Base-by-base conservation (phyloP, 2,888 invertebrate species). In the Cheilosia pagana region DNA sequence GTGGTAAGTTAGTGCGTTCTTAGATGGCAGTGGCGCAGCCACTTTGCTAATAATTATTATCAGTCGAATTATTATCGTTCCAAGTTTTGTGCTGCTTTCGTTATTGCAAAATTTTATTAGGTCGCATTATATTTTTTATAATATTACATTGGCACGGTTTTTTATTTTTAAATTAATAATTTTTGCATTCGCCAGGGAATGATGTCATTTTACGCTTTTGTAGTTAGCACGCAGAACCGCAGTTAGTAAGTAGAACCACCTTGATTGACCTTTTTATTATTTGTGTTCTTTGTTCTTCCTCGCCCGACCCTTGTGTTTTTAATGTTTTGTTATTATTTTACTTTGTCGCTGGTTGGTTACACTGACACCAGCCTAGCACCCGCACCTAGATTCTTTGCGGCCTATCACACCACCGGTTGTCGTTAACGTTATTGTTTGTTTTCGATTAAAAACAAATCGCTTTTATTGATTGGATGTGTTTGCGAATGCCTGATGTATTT, bases 201-300 rank as follows among this genome's bases (percentile, higher is more conserved):
- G 85, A 85, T 85, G 85, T 85, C 85, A 85, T 85, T 79, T 78
- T 76, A 67, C 68, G 74, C 78, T 85, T 85, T 85, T 76, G 75
- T 79, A 65, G 67, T 76, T 75, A 85, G 67, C 76, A 76, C 79
- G 50, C 79, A 79, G 75, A 65, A 43, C 75, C 53, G 23, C 74
- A 67, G 79, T 76, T 85, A 53, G 70, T 85, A 75, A 79, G 85
- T 85, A 75, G 70, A 81, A 81, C 75, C 75, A 81, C 85, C 79
- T 76, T 85, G 75, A 43, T 70, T 85, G 79, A 79, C 81, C 79
- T 81, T 71, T 48, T 79, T 78, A 45, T 45, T 70, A 48, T 55
- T 25, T 82, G 25, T 68, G 1, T 62, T 35, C n/a, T 19, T 39
- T 68, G 1, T 62, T 35, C n/a, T 19, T 39, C 19, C 19, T 28